phyloP scores from a whole-genome alignment of 1,140 invertebrate genomes.

The Orius insidiosus region DNA sequence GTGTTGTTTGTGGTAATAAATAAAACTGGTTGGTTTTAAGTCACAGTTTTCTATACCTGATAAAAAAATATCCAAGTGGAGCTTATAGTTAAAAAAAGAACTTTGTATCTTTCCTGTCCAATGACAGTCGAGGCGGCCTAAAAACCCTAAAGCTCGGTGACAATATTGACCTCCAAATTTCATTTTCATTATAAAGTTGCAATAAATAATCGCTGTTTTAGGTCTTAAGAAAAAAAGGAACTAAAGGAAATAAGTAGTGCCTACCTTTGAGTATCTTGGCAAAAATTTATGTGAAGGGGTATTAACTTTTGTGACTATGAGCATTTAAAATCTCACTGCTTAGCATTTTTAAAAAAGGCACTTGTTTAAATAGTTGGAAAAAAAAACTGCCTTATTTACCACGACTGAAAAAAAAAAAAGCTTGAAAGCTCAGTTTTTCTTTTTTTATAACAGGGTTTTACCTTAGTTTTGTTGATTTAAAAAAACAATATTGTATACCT shows the following conservation, averaged over 20 bases:
- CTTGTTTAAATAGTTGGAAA: too few species aligned
- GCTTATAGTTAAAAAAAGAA: too few species aligned
- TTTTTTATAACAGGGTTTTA: background rate
- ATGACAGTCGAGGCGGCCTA: slow-evolving; percentile 11
- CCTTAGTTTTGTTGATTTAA: too few species aligned
- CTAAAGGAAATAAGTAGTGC: slow-evolving; percentile 5
- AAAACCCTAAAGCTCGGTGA: slow-evolving; percentile 11
- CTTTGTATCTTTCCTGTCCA: too few species aligned
- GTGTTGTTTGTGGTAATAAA: slow-evolving; percentile 9
- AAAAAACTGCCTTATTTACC: background rate
- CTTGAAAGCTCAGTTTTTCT: slow-evolving; percentile 1
- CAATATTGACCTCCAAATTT: slow-evolving; percentile 9
- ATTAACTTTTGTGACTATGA: slow-evolving; percentile 9
- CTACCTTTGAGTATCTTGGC: slow-evolving; percentile 3
- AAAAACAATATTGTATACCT: too few species aligned
- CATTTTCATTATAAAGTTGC: background rate
- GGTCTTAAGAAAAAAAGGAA: background rate
- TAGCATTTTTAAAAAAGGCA: background rate
- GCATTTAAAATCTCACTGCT: slow-evolving; percentile 8
- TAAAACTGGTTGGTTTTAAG: slow-evolving; percentile 2
- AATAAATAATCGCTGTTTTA: background rate
- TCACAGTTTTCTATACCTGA: too few species aligned
- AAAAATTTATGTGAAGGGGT: slow-evolving; percentile 7
- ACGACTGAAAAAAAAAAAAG: slow-evolving; percentile 3
- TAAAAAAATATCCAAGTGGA: too few species aligned